phyloP scores from a whole-genome alignment of 2,797 vertebrate genomes.

The Naso thynnoides region DNA sequence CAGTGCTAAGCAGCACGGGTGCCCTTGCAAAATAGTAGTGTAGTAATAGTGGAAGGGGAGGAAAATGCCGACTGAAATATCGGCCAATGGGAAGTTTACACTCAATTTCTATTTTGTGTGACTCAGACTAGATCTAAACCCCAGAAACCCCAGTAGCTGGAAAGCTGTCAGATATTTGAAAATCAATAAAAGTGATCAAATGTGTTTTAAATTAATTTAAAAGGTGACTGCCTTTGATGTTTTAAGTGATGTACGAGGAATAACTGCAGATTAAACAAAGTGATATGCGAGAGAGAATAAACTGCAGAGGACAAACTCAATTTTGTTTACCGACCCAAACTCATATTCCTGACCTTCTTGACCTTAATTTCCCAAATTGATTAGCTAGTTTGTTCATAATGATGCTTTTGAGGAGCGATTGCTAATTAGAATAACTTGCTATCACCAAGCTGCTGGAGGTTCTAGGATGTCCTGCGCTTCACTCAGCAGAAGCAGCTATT shows the following conservation, averaged over 20 bases:
- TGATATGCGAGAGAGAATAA: not conserved
- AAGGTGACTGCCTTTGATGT: too few species aligned
- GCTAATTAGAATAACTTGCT: not conserved
- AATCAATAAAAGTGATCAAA: constrained; percentile 10
- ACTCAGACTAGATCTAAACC: too few species aligned
- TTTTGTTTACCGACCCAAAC: not conserved
- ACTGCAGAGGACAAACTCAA: not conserved
- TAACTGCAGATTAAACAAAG: not conserved
- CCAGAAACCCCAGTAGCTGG: too few species aligned
- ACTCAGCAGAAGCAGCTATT: constrained; percentile 35
- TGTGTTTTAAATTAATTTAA: too few species aligned
- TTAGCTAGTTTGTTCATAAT: not conserved
- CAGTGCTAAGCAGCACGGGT: too few species aligned
- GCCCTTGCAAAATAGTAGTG: too few species aligned
- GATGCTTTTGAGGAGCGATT: not conserved
- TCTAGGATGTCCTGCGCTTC: constrained; percentile 34
- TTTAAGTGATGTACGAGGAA: not conserved
- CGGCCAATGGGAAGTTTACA: too few species aligned
- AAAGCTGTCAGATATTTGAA: constrained; percentile 9
- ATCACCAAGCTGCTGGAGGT: not conserved
- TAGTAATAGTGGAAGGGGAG: too few species aligned
- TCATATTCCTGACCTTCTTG: not conserved
- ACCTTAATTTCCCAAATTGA: not conserved
- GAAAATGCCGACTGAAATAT: too few species aligned
- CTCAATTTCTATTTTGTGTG: too few species aligned